phyloP scores from a whole-genome alignment of 2,888 invertebrate species.

The Ochropacha duplaris region DNA sequence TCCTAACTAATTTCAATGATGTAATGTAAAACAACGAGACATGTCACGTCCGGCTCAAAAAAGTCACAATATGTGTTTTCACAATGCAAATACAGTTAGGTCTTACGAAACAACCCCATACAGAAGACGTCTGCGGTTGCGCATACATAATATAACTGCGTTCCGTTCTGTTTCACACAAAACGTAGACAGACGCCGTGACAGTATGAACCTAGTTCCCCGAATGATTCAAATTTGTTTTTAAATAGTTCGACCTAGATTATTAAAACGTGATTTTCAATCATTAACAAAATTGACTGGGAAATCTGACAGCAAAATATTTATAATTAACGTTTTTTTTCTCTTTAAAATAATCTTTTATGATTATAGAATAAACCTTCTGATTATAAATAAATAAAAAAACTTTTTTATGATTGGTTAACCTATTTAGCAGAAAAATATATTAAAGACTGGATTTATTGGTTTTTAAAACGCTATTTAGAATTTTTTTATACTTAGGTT shows the following conservation, averaged over 20 bases:
- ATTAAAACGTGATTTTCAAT: not conserved
- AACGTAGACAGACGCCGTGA: constrained; percentile 20
- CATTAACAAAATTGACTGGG: no score
- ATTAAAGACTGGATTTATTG: no score
- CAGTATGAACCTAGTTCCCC: constrained; percentile 22
- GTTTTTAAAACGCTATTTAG: no score
- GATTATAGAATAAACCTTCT: no score
- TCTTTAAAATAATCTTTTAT: no score
- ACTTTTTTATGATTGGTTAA: no score
- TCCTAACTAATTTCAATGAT: not conserved
- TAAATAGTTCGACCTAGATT: not conserved
- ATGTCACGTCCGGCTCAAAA: constrained; percentile 23
- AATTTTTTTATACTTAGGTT: not conserved
- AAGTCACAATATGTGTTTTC: constrained; percentile 17
- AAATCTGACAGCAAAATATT: no score
- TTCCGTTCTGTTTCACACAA: constrained; percentile 45
- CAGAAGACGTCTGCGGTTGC: constrained; percentile 15
- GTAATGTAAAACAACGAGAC: not conserved
- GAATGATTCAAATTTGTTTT: constrained; percentile 6
- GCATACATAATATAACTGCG: constrained; percentile 18
- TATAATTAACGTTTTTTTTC: no score
- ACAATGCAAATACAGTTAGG: constrained; percentile 15
- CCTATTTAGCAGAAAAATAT: no score
- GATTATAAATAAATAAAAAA: no score
- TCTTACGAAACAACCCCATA: constrained; percentile 16